These are phyloP conservation scores for Serilophus lunatus DNA, from an alignment of 2,113 vertebrate genomes.

Conservation along the genomic window DNA sequence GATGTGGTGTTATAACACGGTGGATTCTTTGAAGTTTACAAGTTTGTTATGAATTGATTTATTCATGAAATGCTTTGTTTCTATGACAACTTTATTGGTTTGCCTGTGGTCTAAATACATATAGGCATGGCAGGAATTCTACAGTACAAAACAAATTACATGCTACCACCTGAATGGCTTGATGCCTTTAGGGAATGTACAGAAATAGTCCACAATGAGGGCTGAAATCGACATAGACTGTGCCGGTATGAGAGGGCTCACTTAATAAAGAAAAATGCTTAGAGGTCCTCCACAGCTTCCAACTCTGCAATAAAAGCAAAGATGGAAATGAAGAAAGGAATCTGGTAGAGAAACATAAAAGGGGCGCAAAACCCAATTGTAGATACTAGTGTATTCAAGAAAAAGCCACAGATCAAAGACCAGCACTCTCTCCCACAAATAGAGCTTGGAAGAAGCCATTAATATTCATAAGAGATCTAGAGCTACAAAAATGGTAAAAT, in stretches of 20 bases:
- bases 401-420: constrained; percentile 74
- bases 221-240: constrained; percentile 58
- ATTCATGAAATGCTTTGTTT: constrained; percentile 83
- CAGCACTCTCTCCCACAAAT: constrained; percentile 59
- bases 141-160: constrained; percentile 78
- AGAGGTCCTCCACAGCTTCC: constrained; percentile 53
- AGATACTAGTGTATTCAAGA: constrained; percentile 42
- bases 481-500: constrained; percentile 78
- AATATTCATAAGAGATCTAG: constrained; percentile 76
- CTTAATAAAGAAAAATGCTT: constrained; percentile 68
- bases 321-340: constrained; percentile 56
- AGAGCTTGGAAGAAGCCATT: constrained; percentile 70
- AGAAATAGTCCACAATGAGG: constrained; percentile 67
- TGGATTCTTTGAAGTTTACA: constrained; percentile 74
- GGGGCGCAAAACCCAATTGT: constrained; percentile 26
- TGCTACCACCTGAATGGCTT: constrained; percentile 71
- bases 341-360: constrained; percentile 64
- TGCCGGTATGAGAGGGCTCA: constrained; percentile 56
- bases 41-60: constrained; percentile 81
- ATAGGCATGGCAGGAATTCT: constrained; percentile 79
- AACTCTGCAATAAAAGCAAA: constrained; percentile 42
- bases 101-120: constrained; percentile 82
- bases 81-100: constrained; percentile 84
- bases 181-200: constrained; percentile 73
- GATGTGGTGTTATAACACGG: constrained; percentile 67